Percentiles rank a stretch among this genome's conserved stretches.
These are phyloP conservation scores for Muscidifurax raptorellus DNA, from an alignment of 1,140 invertebrate genomes.

Conservation along the genomic window DNA sequence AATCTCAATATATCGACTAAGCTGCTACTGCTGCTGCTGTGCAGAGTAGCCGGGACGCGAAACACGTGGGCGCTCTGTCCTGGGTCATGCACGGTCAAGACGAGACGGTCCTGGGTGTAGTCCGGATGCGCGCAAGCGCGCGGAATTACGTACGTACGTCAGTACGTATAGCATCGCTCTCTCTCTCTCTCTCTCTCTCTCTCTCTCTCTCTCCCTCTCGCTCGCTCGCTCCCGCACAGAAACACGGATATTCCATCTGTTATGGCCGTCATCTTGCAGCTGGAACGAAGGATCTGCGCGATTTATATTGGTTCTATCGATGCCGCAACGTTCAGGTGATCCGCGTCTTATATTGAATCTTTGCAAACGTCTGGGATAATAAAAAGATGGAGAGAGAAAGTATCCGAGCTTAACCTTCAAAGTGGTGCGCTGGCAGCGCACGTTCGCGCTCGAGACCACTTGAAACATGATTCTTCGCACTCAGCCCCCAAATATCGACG, in stretches of 20 bases:
- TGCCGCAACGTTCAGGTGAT: no score
- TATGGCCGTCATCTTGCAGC: not conserved
- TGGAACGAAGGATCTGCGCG: not conserved
- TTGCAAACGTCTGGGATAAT: not conserved
- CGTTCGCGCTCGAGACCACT: not conserved
- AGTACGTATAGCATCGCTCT: not conserved
- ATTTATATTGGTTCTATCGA: no score
- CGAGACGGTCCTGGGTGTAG: not conserved
- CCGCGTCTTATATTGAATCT: no score
- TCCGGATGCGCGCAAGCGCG: not conserved
- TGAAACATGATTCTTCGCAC: not conserved
- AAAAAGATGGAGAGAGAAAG: not conserved
- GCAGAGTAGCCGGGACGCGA: not conserved
- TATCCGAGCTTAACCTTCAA: not conserved
- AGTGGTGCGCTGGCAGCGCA: not conserved
- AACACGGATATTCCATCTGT: not conserved
- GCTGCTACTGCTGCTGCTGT: not conserved
- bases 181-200: not conserved
- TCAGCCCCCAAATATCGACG: not conserved
- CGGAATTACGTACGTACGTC: not conserved
- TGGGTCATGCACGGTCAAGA: slow-evolving; percentile 35
- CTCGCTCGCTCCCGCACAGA: not conserved
- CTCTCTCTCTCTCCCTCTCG: no score
- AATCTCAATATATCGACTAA: slow-evolving; percentile 16
- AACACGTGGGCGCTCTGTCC: slow-evolving; percentile 14